Evolutionary conservation across 2,113 vertebrate genomes (phyloP), one percentile per base, ranked within the genome.

Genomic region (Brachionichthys hirsutus): DNA sequence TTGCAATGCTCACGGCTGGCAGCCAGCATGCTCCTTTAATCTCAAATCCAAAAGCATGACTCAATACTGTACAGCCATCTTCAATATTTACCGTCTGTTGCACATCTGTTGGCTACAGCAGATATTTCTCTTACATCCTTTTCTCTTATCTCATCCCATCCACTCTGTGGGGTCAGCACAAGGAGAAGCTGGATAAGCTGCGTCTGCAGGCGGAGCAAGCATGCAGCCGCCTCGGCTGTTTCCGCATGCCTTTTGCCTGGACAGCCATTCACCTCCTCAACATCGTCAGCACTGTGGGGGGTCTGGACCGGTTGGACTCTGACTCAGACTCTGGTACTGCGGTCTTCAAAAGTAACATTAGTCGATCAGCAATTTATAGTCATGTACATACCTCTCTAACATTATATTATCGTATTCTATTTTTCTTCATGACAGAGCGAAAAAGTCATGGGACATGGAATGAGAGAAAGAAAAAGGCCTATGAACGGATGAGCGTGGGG

Each of bases 181-280:
- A 94, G 67, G 95, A 97, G 86, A 97, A 96, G 87, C 83, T 97
- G 80, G 95, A 96, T 80, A 95, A 92, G 87, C 86, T 97, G 62
- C 92, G 91, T 19, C 47, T 79, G 38, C 92, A 94, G n/a, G 93
- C 94, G 0, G 94, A 95, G 68, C 93, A 94, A 86, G 92, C 92
- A 6, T 96, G 94, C 60, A 77, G 59, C n/a, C 92, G 94, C 17
- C 89, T 97, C 3, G 94, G 95, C 1, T 80, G 82, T 16, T 97
- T 92, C 73, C 93, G 94, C 16, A 97, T 97, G 95, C 94, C 94
- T 20, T 96, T 96, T 24, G 95, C 94, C 66, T 97, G 95, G 95
- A 97, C 95, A 0, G 95, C 95, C 10, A 95, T 97, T 73, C 95
- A 97, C 79, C 88, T 97, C 10, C 84, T 94, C 72, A 95, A 97